Conservation (phyloP, 2,888 invertebrate genomes). For the Drosophila rellima region DNA sequence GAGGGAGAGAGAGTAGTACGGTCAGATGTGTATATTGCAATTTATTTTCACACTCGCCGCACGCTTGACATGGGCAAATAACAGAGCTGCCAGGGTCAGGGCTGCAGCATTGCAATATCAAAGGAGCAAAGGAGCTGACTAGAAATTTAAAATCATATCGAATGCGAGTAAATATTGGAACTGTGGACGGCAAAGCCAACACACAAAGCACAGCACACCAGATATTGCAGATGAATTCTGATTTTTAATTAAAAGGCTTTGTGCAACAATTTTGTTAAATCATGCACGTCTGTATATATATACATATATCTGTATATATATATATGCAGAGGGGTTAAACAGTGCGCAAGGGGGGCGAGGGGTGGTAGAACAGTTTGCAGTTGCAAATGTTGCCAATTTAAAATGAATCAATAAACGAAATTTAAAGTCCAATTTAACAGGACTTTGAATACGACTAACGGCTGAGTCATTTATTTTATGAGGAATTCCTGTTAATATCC, state of each 20-base stretch:
- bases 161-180: slow-evolving; percentile 65
- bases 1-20: not conserved
- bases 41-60: slow-evolving; percentile 72
- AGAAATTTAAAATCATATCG: slow-evolving; percentile 72
- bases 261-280: slow-evolving; percentile 44
- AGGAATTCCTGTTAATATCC: slow-evolving; percentile 52
- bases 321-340: too few relatives aligned
- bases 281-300: slow-evolving; percentile 19
- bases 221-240: slow-evolving; percentile 38
- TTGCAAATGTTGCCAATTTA: slow-evolving; percentile 15
- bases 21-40: slow-evolving; percentile 31
- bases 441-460: slow-evolving; percentile 15
- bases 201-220: slow-evolving; percentile 21
- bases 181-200: slow-evolving; percentile 36
- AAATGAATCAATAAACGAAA: slow-evolving; percentile 38
- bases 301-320: not conserved
- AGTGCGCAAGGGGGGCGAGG: not conserved
- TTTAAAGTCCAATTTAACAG: slow-evolving; percentile 18
- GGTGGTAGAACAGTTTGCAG: not conserved
- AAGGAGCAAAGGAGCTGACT: slow-evolving; percentile 5
- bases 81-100: slow-evolving; percentile 52
- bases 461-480: slow-evolving; percentile 66
- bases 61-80: slow-evolving; percentile 62
- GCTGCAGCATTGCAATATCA: slow-evolving; percentile 15
- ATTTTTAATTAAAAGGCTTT: slow-evolving; percentile 72